phyloP scores from a whole-genome alignment of 2,797 vertebrate genomes.

The Malurus leucopterus region DNA sequence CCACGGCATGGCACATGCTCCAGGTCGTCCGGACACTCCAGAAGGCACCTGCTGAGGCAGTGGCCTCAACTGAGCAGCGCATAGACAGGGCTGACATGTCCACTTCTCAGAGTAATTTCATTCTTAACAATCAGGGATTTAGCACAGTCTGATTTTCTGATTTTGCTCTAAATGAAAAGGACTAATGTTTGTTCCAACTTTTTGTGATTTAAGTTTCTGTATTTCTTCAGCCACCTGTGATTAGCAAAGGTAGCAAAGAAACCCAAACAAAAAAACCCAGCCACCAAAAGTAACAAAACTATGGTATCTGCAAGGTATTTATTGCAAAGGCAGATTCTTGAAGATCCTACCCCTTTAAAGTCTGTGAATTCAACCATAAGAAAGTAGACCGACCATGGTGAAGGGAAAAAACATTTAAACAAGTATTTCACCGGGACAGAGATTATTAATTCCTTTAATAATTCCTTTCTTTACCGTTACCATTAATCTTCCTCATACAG shows the following conservation, averaged over 20 bases:
- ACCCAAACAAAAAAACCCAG: background rate
- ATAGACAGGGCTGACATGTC: background rate
- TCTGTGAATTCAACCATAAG: background rate
- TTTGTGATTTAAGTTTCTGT: background rate
- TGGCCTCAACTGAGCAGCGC: background rate
- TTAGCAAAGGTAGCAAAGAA: background rate
- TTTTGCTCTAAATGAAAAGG: background rate
- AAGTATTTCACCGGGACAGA: background rate
- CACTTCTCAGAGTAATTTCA: background rate
- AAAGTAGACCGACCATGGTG: background rate
- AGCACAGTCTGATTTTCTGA: background rate
- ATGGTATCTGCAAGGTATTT: background rate
- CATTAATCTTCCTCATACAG: background rate
- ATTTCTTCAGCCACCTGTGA: background rate
- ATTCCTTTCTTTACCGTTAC: background rate
- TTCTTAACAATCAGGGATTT: background rate
- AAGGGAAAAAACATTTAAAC: background rate
- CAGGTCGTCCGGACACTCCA: background rate
- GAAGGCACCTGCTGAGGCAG: background rate
- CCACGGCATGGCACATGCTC: accelerated
- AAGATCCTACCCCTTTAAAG: background rate
- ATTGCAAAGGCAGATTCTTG: background rate
- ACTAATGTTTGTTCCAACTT: background rate
- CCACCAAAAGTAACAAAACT: background rate
- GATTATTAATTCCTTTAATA: background rate